Percentiles rank a stretch among this genome's conserved stretches.
phyloP scores from a whole-genome alignment of 2,113 vertebrate genomes.

The Elaphurus davidianus region DNA sequence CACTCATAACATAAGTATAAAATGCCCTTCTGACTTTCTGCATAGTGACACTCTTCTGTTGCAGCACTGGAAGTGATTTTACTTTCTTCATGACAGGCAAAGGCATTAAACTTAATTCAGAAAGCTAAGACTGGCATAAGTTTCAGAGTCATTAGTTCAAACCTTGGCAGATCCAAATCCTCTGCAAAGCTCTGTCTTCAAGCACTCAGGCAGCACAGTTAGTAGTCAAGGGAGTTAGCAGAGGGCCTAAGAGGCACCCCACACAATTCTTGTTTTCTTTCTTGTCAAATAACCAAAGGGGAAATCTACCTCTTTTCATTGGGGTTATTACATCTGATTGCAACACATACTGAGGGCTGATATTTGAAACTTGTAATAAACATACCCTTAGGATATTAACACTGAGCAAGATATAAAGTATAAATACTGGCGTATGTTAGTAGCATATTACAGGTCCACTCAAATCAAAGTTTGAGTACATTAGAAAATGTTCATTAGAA shows the following conservation, averaged over 20 bases:
- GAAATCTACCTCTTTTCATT: background rate
- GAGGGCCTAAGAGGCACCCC: background rate
- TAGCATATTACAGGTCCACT: constrained; percentile 23
- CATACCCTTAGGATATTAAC: constrained; percentile 54
- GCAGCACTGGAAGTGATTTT: background rate
- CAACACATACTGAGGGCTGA: background rate
- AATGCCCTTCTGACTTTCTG: background rate
- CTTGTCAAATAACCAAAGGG: background rate
- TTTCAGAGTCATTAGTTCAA: background rate
- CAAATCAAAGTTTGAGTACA: background rate
- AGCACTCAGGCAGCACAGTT: background rate
- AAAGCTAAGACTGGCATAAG: background rate
- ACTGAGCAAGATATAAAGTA: constrained; percentile 23
- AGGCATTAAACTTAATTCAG: background rate
- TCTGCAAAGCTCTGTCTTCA: background rate
- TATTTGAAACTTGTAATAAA: constrained; percentile 40
- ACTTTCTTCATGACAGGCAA: background rate
- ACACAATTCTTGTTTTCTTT: background rate
- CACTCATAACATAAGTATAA: background rate
- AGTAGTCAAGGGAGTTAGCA: background rate
- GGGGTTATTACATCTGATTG: constrained; percentile 25
- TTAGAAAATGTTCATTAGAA: background rate
- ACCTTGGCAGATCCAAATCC: background rate
- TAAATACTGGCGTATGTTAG: background rate
- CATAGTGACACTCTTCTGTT: too few species aligned